Evolutionary conservation across 2,888 invertebrate species (phyloP).

Genomic region (Elegia similella): DNA sequence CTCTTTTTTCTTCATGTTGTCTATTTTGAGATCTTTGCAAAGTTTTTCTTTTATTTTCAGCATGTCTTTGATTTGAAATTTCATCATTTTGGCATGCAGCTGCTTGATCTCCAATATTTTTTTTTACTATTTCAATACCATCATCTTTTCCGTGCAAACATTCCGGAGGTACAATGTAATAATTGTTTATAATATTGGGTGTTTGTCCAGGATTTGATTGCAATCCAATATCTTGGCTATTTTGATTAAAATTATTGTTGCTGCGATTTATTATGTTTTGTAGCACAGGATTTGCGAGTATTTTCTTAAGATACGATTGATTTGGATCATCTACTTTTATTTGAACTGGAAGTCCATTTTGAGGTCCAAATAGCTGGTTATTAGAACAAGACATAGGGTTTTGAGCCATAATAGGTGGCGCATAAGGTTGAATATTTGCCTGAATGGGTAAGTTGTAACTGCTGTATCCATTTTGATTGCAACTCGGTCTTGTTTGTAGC

Average conservation of each 20-base stretch:
- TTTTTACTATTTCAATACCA: slow-evolving; percentile 6
- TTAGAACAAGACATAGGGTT: slow-evolving; percentile 27
- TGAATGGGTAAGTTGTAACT: slow-evolving; percentile 22
- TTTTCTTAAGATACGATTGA: slow-evolving; percentile 40
- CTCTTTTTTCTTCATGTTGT: neutral
- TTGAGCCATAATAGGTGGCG: slow-evolving; percentile 33
- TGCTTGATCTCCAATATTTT: neutral
- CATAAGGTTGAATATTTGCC: slow-evolving; percentile 36
- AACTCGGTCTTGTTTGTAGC: slow-evolving; percentile 31
- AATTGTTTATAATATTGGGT: slow-evolving; percentile 47
- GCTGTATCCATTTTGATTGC: slow-evolving; percentile 25
- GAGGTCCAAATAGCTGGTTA: slow-evolving; percentile 19
- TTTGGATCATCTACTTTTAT: slow-evolving; percentile 33
- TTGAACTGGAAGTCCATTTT: slow-evolving; percentile 32
- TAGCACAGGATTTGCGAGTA: slow-evolving; percentile 37
- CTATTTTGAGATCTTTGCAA: neutral
- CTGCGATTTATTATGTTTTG: slow-evolving; percentile 40
- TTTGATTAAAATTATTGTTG: slow-evolving; percentile 33
- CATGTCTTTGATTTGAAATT: neutral
- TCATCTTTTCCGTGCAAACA: slow-evolving; percentile 24
- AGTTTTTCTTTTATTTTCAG: neutral
- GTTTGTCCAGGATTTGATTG: neutral
- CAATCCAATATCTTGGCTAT: slow-evolving; percentile 28
- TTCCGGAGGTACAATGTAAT: slow-evolving; percentile 43
- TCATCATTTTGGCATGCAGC: neutral